Conservation (phyloP, 2,113 vertebrate genomes). For the Otus sunia region DNA sequence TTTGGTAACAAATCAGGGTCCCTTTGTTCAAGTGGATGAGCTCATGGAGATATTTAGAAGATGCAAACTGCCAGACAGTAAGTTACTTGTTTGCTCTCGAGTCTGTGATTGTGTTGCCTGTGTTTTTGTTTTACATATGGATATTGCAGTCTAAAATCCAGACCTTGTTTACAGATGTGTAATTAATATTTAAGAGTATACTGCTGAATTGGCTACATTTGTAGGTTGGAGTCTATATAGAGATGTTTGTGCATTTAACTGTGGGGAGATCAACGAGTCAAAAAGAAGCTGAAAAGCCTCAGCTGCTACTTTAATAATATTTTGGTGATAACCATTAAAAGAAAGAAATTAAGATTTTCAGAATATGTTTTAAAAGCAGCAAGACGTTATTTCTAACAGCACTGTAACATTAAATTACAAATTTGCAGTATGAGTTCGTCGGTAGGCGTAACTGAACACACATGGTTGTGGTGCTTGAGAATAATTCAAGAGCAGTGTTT, state of each 20-base stretch:
- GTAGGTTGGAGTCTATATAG: background rate
- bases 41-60: constrained; percentile 94
- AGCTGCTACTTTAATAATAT: background rate
- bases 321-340: background rate
- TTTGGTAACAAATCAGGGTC: constrained; percentile 79
- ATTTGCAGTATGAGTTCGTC: background rate
- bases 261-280: background rate
- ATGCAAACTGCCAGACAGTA: constrained; percentile 96
- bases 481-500: background rate
- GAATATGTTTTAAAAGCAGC: background rate
- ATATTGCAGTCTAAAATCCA: background rate
- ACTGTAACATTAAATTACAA: background rate
- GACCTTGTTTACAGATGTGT: background rate
- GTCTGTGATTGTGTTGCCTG: background rate
- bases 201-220: background rate
- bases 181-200: background rate
- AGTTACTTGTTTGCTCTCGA: constrained; percentile 63
- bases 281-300: background rate
- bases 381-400: background rate
- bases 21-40: constrained; percentile 98
- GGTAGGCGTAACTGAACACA: background rate
- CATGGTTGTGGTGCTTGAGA: background rate
- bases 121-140: background rate
- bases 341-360: background rate
- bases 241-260: background rate